These are phyloP conservation scores for Trichogramma pretiosum DNA, from an alignment of 1,140 invertebrate genomes.

Conservation along the genomic window DNA sequence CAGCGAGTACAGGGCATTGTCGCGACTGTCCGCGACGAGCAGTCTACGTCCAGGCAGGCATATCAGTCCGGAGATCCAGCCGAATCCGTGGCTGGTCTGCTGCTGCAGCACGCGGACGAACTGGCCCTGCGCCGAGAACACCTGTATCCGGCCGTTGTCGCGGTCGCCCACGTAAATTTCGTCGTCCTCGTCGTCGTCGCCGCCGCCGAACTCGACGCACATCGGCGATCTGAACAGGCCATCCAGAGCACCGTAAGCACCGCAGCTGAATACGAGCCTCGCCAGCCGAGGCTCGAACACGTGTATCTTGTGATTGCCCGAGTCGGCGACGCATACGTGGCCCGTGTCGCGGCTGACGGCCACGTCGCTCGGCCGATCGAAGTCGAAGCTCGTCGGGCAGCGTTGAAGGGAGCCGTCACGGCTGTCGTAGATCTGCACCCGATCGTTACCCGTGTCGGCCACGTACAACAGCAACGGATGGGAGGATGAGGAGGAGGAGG, in stretches of 20 bases:
- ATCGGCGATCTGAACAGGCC: too few species aligned
- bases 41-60: constrained; percentile 57
- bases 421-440: constrained; percentile 44
- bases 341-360: constrained; percentile 49
- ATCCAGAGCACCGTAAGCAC: too few species aligned
- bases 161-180: constrained; percentile 69
- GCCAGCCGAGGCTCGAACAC: constrained; percentile 27
- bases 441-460: constrained; percentile 68
- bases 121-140: constrained; percentile 58
- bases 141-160: constrained; percentile 67
- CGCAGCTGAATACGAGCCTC: too few species aligned
- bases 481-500: too few species aligned
- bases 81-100: constrained; percentile 52
- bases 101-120: constrained; percentile 57
- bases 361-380: constrained; percentile 63
- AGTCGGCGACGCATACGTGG: constrained; percentile 55
- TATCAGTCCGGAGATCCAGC: constrained; percentile 61
- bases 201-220: too few species aligned
- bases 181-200: constrained; percentile 58
- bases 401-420: constrained; percentile 10
- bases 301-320: constrained; percentile 59
- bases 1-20: constrained; percentile 63
- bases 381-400: constrained; percentile 34
- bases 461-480: constrained; percentile 59
- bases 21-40: constrained; percentile 62